These are phyloP conservation scores for Agrilus planipennis DNA, from an alignment of 1,140 invertebrate species.

Conservation along the genomic window DNA sequence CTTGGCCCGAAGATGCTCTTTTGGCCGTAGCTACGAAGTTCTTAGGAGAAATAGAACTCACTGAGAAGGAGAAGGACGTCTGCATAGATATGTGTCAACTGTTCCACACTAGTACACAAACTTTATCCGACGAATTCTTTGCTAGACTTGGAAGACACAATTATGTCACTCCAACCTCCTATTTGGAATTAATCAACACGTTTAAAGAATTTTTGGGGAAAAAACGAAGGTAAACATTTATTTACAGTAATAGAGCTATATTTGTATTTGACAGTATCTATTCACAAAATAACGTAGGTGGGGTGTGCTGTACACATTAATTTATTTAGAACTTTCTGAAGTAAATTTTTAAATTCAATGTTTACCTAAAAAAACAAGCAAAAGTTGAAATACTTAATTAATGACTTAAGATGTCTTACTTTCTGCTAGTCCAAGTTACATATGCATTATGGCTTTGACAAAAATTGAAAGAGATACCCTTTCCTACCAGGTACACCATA, in stretches of 20 bases:
- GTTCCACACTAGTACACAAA: constrained; percentile 78
- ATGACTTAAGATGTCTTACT: too few species aligned
- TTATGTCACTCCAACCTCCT: constrained; percentile 91
- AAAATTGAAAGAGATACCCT: too few species aligned
- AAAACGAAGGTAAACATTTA: constrained; percentile 53
- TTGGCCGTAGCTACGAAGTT: constrained; percentile 83
- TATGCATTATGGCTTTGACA: too few species aligned
- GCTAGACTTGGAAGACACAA: constrained; percentile 59
- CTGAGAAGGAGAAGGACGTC: constrained; percentile 53
- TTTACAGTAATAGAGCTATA: too few species aligned
- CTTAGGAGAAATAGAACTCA: constrained; percentile 73
- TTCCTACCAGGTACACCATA: constrained; percentile 1
- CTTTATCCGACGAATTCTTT: constrained; percentile 63
- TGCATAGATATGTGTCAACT: constrained; percentile 81
- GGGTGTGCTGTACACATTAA: too few species aligned
- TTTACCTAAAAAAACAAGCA: too few species aligned
- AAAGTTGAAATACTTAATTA: too few species aligned
- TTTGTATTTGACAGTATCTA: too few species aligned
- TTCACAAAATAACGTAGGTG: too few species aligned
- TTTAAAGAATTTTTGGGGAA: constrained; percentile 73
- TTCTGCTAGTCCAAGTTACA: too few species aligned
- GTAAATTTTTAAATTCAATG: too few species aligned
- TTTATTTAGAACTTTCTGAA: too few species aligned
- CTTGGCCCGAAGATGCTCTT: constrained; percentile 89
- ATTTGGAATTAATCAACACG: constrained; percentile 82